Evolutionary conservation across 2,888 invertebrate species (phyloP).

Genomic region (Strigamia transsilvanica): DNA sequence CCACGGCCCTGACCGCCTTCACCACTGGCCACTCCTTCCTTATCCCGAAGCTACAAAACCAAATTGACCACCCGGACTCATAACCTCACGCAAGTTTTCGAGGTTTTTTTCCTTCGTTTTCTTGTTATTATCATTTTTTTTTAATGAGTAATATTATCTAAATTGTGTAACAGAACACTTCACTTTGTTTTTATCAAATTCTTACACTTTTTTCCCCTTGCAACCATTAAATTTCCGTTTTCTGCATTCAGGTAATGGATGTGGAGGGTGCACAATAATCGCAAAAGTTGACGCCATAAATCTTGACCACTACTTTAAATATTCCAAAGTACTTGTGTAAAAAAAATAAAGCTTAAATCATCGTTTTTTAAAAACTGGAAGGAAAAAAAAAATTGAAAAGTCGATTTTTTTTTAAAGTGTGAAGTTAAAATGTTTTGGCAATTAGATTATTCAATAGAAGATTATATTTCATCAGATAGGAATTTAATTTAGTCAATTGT

Average conservation of each 20-base stretch:
- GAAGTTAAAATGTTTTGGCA: constrained; percentile 3
- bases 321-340: not conserved
- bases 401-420: not conserved
- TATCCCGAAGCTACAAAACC: not conserved
- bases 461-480: not conserved
- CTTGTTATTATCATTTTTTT: not conserved
- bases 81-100: not conserved
- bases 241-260: constrained; percentile 1
- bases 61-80: constrained; percentile 20
- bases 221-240: constrained; percentile 2
- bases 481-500: constrained; percentile 8
- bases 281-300: constrained; percentile 2
- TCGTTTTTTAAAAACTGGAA: not conserved
- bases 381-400: not conserved
- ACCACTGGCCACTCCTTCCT: constrained; percentile 41
- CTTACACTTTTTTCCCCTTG: not conserved
- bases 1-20: constrained; percentile 31
- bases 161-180: not conserved
- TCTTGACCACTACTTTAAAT: not conserved
- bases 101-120: not conserved
- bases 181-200: not conserved
- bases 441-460: not conserved
- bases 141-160: not conserved
- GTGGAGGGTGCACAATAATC: not conserved
- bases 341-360: not conserved